Conservation (phyloP, 2,113 vertebrate genomes). For the Gyps fulvus region DNA sequence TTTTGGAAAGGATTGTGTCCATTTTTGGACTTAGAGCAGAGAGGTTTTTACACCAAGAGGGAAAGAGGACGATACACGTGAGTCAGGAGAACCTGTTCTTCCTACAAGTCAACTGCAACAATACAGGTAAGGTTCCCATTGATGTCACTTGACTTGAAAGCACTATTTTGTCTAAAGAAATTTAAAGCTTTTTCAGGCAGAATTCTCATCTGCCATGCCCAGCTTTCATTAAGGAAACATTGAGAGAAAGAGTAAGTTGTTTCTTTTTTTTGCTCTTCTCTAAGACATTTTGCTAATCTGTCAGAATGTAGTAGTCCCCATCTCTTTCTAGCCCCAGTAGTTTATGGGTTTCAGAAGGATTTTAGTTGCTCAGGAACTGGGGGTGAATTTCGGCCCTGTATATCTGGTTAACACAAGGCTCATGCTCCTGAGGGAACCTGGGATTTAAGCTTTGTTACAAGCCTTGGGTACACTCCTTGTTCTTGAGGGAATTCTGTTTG, state of each 20-base stretch:
- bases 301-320: background rate
- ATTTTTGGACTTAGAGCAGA: background rate
- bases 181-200: background rate
- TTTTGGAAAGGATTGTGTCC: background rate
- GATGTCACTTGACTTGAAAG: background rate
- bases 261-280: background rate
- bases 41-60: background rate
- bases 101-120: background rate
- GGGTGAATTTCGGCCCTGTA: background rate
- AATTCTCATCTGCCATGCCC: background rate
- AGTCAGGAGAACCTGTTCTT: background rate
- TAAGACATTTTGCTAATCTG: background rate
- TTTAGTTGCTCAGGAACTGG: background rate
- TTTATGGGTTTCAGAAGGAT: background rate
- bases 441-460: background rate
- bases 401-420: background rate
- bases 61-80: background rate
- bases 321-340: background rate
- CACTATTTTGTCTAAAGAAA: background rate
- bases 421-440: background rate
- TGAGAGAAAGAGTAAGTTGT: background rate
- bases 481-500: background rate
- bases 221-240: background rate
- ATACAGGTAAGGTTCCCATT: background rate
- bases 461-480: background rate